Conservation (phyloP, 2,888 invertebrate species). For the Eupelmus urozonus region DNA sequence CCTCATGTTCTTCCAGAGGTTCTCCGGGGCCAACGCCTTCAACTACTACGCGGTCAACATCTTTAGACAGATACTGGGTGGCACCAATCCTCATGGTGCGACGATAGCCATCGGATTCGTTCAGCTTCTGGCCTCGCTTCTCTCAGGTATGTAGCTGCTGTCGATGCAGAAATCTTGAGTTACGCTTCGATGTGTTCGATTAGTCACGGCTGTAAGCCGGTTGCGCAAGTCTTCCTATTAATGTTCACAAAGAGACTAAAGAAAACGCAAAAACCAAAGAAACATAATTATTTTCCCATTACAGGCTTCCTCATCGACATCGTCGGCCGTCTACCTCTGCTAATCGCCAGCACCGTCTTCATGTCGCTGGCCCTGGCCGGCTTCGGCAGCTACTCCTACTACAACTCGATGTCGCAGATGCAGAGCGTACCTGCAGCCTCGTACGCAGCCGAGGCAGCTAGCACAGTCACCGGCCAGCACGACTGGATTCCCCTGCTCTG, state of each 20-base stretch:
- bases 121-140: constrained; percentile 89
- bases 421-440: constrained; percentile 67
- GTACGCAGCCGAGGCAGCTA: constrained; percentile 63
- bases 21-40: constrained; percentile 90
- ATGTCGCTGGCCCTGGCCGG: constrained; percentile 92
- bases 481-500: constrained; percentile 92
- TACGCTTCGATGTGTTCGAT: too few species aligned
- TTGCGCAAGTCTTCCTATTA: not conserved
- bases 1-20: constrained; percentile 93
- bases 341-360: constrained; percentile 89
- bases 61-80: constrained; percentile 89
- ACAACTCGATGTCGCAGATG: constrained; percentile 79
- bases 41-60: constrained; percentile 92
- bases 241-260: not conserved
- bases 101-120: constrained; percentile 92
- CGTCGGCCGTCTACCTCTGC: constrained; percentile 89
- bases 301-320: constrained; percentile 87
- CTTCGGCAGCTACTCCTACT: constrained; percentile 91
- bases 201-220: too few species aligned
- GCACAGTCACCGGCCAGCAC: constrained; percentile 79
- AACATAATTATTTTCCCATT: not conserved
- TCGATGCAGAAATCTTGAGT: not conserved
- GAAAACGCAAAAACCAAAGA: not conserved
- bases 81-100: constrained; percentile 89
- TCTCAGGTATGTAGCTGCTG: constrained; percentile 80